Percentiles rank a stretch among this genome's conserved stretches.
phyloP scores from a whole-genome alignment of 2,797 vertebrate species.

The Gorsachius magnificus region DNA sequence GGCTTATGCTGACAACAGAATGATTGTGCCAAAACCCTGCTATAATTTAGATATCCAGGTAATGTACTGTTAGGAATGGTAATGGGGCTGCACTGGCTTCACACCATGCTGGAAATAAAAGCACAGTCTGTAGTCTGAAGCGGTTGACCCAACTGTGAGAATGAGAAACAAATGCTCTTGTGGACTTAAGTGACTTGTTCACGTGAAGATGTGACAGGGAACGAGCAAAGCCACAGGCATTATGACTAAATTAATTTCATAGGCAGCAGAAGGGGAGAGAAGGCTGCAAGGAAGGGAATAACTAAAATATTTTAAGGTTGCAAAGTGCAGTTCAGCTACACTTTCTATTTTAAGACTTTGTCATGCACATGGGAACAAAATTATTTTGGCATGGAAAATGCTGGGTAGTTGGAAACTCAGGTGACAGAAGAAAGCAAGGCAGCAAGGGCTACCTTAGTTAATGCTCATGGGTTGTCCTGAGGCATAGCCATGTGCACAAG shows the following conservation, averaged over 20 bases:
- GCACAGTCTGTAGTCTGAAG: neutral
- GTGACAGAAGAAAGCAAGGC: neutral
- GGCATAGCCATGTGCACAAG: neutral
- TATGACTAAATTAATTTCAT: neutral
- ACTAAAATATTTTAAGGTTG: neutral
- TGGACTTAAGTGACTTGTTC: neutral
- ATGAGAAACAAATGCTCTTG: neutral
- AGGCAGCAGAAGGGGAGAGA: neutral
- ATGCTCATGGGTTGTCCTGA: neutral
- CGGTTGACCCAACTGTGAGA: neutral
- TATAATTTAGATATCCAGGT: neutral
- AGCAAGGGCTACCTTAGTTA: neutral
- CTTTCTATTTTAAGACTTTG: neutral
- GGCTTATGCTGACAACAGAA: neutral
- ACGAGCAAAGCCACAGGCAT: neutral
- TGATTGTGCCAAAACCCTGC: neutral
- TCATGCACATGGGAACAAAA: neutral
- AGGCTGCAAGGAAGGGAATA: neutral
- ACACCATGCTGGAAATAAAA: neutral
- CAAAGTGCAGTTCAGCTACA: neutral
- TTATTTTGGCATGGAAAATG: neutral
- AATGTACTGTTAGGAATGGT: neutral
- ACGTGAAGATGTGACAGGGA: neutral
- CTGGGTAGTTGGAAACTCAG: neutral
- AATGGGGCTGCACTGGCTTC: neutral